A percentile compares a stretch with the other conserved stretches of the same genome.
phyloP scores from a whole-genome alignment of 2,113 vertebrate genomes.

The Rhineura floridana region DNA sequence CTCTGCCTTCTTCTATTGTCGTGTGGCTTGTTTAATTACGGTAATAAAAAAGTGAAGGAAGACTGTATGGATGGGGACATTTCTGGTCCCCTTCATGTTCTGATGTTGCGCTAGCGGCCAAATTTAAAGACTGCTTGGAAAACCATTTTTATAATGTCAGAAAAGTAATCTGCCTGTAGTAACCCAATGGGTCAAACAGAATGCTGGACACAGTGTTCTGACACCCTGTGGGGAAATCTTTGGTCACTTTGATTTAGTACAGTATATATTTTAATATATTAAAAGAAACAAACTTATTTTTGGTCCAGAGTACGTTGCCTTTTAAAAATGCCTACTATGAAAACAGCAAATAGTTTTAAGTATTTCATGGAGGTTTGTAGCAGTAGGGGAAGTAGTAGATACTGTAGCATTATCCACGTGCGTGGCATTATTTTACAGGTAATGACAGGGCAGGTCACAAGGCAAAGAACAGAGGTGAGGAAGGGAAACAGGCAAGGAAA shows the following conservation, averaged over 20 bases:
- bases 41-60: neutral
- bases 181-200: too few relatives aligned
- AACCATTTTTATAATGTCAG: neutral
- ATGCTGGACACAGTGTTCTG: too few relatives aligned
- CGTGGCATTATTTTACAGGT: neutral
- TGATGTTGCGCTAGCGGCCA: too few relatives aligned
- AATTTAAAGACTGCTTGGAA: neutral
- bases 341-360: neutral
- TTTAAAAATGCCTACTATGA: neutral
- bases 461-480: neutral
- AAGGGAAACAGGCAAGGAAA: neutral
- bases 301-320: neutral
- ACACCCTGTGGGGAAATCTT: neutral
- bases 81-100: neutral
- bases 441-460: neutral
- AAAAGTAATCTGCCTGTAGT: too few relatives aligned
- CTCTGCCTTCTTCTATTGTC: neutral
- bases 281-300: neutral
- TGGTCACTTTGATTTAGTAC: neutral
- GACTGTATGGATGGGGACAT: neutral
- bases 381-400: too few relatives aligned
- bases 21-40: too few relatives aligned
- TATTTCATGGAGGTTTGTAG: neutral
- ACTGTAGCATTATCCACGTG: too few relatives aligned
- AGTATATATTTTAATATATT: neutral